Base-by-base conservation (phyloP, 2,113 vertebrate genomes). In the Polypterus bichir region DNA sequence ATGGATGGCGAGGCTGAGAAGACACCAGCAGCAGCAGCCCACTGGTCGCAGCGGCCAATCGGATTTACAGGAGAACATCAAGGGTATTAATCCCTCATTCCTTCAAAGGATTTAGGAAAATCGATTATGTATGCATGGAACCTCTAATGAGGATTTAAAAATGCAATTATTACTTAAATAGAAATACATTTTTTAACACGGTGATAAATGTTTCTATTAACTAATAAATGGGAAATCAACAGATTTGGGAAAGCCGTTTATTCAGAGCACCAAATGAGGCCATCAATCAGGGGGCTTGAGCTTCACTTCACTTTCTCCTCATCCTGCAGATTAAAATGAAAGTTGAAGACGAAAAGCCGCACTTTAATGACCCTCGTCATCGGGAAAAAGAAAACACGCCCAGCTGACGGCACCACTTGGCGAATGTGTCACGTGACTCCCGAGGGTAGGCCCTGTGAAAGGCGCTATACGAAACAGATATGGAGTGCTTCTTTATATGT, bases 221-320 rank as follows among this genome's bases (percentile, higher is more conserved):
- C 91, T 93, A 94, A 93, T 98, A 97, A 94, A 79, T 84, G 82
- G 86, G 85, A 87, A 92, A 92, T 94, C 90, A 94, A 92, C 91
- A 91, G 86, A 92, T 87, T 94, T 91, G 89, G 89, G 92, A 94
- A 92, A 90, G 87, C 73, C 82, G 81, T 91, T 94, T 95, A 92
- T 92, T 91, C 89, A 72, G 85, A 79, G 85, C 79, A 88, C 85
- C 86, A 94, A 98, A 95, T 97, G 91, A 96, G 88, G 83, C 91
- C 91, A 96, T 96, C 93, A 92, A 95, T 98, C 92, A 95, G 86
- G 78, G 77, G 79, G 87, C 91, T 27, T 27, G 27, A 27, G 27
- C 27, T 27, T 27, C 27, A 27, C 27, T 27, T 93, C 90, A 89
- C 87, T 88, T 86, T 89, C 90, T 83, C 76, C 73, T 78, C 65